Evolutionary conservation across 2,797 vertebrate genomes (phyloP).

Genomic region (Lithobates pipiens): DNA sequence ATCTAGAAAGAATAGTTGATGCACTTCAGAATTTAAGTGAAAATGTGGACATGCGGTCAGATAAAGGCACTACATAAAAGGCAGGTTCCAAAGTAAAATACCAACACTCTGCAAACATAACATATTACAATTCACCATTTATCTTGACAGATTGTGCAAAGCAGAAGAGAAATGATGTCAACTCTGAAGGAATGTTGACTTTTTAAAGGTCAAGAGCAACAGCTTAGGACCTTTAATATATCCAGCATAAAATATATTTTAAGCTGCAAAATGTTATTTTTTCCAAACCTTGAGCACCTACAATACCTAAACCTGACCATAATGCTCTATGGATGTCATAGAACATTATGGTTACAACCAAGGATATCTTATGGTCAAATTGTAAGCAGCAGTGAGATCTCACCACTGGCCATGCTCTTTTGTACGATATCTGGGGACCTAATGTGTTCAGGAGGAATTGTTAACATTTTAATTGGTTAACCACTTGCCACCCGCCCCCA

Average conservation of each 20-base stretch:
- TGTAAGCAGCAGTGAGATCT: too few relatives aligned
- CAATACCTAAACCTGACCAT: too few relatives aligned
- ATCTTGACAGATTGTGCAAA: slow-evolving; percentile 35
- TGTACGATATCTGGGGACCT: too few relatives aligned
- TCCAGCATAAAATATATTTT: slow-evolving; percentile 11
- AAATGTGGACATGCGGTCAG: slow-evolving; percentile 14
- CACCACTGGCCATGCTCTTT: too few relatives aligned
- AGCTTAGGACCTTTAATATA: slow-evolving; percentile 6
- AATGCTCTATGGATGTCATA: too few relatives aligned
- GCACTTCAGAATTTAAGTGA: background rate
- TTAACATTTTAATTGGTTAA: too few relatives aligned
- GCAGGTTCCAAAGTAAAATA: slow-evolving; percentile 40
- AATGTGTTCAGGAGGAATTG: too few relatives aligned
- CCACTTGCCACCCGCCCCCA: too few relatives aligned
- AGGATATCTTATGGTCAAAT: too few relatives aligned
- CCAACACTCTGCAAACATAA: slow-evolving; percentile 21
- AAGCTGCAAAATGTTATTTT: background rate
- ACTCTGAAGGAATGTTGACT: slow-evolving; percentile 42
- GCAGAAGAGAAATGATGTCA: slow-evolving; percentile 30
- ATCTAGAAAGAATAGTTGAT: background rate
- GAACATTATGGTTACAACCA: too few relatives aligned
- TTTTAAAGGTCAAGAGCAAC: slow-evolving; percentile 41
- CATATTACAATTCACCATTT: slow-evolving; percentile 45
- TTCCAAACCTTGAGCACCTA: too few relatives aligned
- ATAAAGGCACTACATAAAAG: slow-evolving; percentile 32